Conservation (phyloP, 1,140 invertebrate species). For the Plectrocnemia conspersa region DNA sequence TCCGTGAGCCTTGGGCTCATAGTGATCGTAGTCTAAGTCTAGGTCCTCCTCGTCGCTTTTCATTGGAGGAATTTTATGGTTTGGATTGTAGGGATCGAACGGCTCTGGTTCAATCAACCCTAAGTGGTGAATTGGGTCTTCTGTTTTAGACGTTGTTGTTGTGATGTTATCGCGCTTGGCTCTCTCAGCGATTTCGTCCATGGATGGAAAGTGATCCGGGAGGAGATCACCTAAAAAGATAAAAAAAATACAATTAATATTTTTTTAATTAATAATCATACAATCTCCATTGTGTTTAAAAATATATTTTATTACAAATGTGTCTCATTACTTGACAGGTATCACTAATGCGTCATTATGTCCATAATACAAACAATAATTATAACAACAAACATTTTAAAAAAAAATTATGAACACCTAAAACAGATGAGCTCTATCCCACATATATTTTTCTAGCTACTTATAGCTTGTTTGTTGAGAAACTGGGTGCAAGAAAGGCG, state of each 20-base stretch:
- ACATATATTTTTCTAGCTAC: too few relatives aligned
- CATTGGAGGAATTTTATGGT: conserved; percentile 42
- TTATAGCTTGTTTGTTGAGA: too few relatives aligned
- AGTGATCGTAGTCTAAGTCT: conserved; percentile 48
- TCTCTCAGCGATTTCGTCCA: conserved; percentile 41
- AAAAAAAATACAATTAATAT: conserved; percentile 15
- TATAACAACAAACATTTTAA: too few relatives aligned
- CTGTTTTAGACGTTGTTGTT: background rate
- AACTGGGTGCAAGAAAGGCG: too few relatives aligned
- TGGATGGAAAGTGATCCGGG: conserved; percentile 37
- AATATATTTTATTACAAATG: too few relatives aligned
- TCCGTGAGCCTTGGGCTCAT: conserved; percentile 40
- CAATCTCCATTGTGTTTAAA: background rate
- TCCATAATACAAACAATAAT: too few relatives aligned
- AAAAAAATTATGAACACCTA: too few relatives aligned
- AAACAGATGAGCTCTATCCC: too few relatives aligned
- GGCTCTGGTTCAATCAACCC: conserved; percentile 44
- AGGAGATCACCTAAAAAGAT: conserved; percentile 41
- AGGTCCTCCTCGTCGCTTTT: conserved; percentile 43
- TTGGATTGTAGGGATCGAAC: conserved; percentile 50
- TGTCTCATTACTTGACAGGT: too few relatives aligned
- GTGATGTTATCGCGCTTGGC: conserved; percentile 46
- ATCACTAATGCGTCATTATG: too few relatives aligned
- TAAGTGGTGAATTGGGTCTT: conserved; percentile 28
- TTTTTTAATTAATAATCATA: background rate